Evolutionary conservation across 2,888 invertebrate species (phyloP).

Genomic region (Alloplasta piceator): DNA sequence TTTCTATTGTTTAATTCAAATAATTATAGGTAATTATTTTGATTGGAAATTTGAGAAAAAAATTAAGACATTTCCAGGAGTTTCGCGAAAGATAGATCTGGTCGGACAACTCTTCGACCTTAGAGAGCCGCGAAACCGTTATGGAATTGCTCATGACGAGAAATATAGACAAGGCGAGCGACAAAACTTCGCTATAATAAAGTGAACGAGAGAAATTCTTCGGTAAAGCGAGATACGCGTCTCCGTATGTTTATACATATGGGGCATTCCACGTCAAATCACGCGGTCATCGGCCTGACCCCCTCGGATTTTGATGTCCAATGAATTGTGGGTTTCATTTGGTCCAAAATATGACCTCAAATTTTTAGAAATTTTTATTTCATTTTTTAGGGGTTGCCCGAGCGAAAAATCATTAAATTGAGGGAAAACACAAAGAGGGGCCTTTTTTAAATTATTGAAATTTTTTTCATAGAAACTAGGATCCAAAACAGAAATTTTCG

Average conservation of each 20-base stretch:
- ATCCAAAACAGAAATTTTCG: no score
- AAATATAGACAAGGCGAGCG: constrained; percentile 49
- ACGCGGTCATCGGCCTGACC: no score
- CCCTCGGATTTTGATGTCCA: no score
- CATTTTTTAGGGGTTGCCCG: no score
- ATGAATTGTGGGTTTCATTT: no score
- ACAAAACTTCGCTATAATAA: constrained; percentile 45
- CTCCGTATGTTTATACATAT: neutral
- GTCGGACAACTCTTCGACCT: constrained; percentile 45
- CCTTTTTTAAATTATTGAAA: no score
- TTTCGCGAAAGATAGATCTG: neutral
- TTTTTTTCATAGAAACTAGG: no score
- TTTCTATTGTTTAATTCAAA: neutral
- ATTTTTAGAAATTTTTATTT: no score
- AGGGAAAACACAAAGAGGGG: no score
- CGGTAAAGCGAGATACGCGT: constrained; percentile 8
- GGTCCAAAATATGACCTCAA: no score
- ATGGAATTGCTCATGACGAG: constrained; percentile 41
- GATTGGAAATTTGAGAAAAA: neutral
- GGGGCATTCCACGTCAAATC: no score
- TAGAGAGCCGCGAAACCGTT: constrained; percentile 55
- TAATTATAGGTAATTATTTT: neutral
- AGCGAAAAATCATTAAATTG: no score
- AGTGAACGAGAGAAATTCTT: constrained; percentile 51
- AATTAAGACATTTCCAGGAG: neutral